Evolutionary conservation across 2,113 vertebrate species (phyloP).

Genomic region (Pycnonotus jocosus): DNA sequence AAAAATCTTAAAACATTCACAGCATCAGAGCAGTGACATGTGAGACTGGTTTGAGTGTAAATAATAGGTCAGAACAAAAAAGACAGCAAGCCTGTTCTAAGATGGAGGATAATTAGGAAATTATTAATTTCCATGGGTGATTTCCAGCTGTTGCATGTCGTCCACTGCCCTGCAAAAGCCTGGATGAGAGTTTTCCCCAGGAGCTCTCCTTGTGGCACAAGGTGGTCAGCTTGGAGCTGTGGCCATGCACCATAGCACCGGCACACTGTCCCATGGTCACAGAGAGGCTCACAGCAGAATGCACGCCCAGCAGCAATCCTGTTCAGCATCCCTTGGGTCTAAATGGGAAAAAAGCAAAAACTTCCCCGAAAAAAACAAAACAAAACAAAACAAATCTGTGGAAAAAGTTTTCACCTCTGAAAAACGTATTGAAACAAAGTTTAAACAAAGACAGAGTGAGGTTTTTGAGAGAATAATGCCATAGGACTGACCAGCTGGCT

Average conservation of each 20-base stretch:
- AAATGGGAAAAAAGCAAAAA: rapidly evolving
- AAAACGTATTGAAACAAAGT: not conserved
- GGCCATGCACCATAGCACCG: rapidly evolving
- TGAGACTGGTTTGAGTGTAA: not conserved
- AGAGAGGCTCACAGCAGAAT: rapidly evolving
- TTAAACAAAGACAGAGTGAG: not conserved
- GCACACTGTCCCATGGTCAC: rapidly evolving
- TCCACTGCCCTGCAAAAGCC: not conserved
- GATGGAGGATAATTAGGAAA: not conserved
- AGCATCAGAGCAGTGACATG: rapidly evolving
- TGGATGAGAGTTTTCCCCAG: not conserved
- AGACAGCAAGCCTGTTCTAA: not conserved
- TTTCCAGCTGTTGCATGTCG: not conserved
- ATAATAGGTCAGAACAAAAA: not conserved
- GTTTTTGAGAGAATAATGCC: not conserved
- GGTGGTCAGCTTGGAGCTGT: not conserved
- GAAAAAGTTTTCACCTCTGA: not conserved
- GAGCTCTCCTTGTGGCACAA: not conserved
- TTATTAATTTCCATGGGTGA: not conserved
- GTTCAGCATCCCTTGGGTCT: rapidly evolving
- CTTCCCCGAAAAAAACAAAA: rapidly evolving
- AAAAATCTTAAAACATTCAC: not conserved
- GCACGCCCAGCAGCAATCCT: not conserved
- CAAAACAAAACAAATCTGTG: not conserved
- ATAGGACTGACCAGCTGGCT: not conserved